Base-by-base conservation (phyloP, 2,113 vertebrate species). In the Osmerus eperlanus region DNA sequence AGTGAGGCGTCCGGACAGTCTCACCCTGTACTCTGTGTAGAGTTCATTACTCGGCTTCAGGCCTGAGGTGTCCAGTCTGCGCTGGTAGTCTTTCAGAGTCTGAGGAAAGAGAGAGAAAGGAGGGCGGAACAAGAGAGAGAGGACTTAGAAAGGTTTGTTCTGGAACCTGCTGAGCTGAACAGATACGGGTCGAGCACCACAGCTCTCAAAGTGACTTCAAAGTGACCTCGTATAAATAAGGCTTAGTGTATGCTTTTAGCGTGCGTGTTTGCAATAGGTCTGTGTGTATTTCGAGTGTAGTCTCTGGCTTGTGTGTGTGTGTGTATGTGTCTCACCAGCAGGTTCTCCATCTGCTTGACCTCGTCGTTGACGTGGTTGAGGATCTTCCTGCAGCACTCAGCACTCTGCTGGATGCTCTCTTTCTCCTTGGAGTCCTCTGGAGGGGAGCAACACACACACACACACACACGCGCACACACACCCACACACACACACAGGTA, bases 311-410 rank as follows among this genome's bases (percentile, higher is more conserved):
- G 52, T 55, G 54, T 15, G 54, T 55, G 54, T 55, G 1, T 61
- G 13, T 71, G 67, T 67, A 65, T 56, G 74, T 71, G 78, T 77
- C 95, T 92, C 88, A 97, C 96, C 93, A 95, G 87, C 62, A 95
- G 80, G 86, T 96, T 95, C 89, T 96, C 95, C 91, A 94, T 95
- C 15, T 81, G 79, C n/a, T 95, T 93, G 82, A 97, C 95, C 2
- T 93, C 93, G 60, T 94, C 93, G 56, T 97, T 97, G 83, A 97
- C 96, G 0, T 95, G 93, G 82, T 96, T 94, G 71, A 97, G 93
- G 79, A 96, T 96, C 75, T 93, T 93, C 28, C 92, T 91, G 78
- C 96, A 96, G 86, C 93, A 94, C 53, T 96, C 94, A 0, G 94
- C 95, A 0, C 94, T 94, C 73, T 80, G 89, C 69, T 79, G 81